These are phyloP conservation scores for Neostethus bicornis DNA, from an alignment of 2,797 vertebrate genomes.

Conservation along the genomic window DNA sequence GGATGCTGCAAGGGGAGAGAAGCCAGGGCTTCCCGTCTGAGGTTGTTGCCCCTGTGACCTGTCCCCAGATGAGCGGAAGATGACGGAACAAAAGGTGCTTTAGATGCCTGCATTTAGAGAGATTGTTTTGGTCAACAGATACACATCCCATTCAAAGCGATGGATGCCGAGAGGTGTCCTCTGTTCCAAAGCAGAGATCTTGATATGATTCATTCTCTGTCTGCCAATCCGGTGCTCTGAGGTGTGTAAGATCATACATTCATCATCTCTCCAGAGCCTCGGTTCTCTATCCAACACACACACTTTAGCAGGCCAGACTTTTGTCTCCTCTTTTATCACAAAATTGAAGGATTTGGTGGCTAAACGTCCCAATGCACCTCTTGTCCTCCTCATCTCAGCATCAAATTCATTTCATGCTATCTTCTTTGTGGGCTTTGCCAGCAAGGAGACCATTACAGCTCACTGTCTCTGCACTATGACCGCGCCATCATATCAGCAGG, in stretches of 20 bases:
- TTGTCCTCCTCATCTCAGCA: slow-evolving; percentile 71
- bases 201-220: slow-evolving; percentile 68
- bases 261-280: slow-evolving; percentile 62
- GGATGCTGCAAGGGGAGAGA: too few species aligned
- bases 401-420: slow-evolving; percentile 74
- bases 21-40: too few species aligned
- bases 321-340: slow-evolving; percentile 61
- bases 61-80: too few species aligned
- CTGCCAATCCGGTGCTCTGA: slow-evolving; percentile 67
- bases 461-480: slow-evolving; percentile 56
- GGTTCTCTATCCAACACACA: slow-evolving; percentile 29
- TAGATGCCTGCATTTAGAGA: slow-evolving; percentile 52
- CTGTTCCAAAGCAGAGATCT: slow-evolving; percentile 63
- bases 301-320: slow-evolving; percentile 47
- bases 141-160: slow-evolving; percentile 40
- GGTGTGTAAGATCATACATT: slow-evolving; percentile 71
- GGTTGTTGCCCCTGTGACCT: too few species aligned
- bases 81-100: too few species aligned
- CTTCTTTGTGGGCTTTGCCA: slow-evolving; percentile 59
- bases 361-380: slow-evolving; percentile 69
- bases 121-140: slow-evolving; percentile 63
- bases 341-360: slow-evolving; percentile 71
- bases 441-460: slow-evolving; percentile 60
- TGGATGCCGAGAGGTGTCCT: slow-evolving; percentile 57
- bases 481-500: slow-evolving; percentile 68